Conservation (phyloP, 2,113 vertebrate species). For the Carassius gibelio region DNA sequence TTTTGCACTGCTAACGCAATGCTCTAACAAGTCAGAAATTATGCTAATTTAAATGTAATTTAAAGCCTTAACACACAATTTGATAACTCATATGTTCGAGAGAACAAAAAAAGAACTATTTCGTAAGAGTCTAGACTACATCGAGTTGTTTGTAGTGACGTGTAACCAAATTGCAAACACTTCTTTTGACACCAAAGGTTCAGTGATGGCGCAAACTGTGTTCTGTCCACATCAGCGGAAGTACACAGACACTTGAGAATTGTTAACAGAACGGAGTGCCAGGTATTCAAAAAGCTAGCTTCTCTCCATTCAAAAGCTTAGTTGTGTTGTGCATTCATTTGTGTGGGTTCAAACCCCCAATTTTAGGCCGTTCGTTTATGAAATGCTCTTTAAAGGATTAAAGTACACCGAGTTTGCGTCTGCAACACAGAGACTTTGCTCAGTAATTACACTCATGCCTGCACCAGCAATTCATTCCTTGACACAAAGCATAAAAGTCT, state of each 20-base stretch:
- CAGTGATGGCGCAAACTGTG: not conserved
- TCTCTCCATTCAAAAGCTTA: not conserved
- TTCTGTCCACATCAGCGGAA: not conserved
- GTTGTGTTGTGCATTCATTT: not conserved
- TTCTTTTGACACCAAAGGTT: not conserved
- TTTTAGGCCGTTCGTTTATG: slow-evolving; percentile 58
- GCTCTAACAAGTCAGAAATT: not conserved
- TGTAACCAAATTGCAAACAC: not conserved
- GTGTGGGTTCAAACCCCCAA: slow-evolving; percentile 14
- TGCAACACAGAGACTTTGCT: slow-evolving; percentile 62
- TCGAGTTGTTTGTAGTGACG: not conserved
- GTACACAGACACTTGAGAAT: not conserved
- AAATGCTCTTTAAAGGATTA: slow-evolving; percentile 70
- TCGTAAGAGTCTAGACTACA: too few species aligned
- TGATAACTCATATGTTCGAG: not conserved
- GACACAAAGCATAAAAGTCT: slow-evolving; percentile 74
- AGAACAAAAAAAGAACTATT: not conserved
- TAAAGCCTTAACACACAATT: not conserved
- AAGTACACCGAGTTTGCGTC: slow-evolving; percentile 69
- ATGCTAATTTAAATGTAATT: not conserved
- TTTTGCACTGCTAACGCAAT: too few species aligned
- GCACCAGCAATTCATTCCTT: slow-evolving; percentile 73
- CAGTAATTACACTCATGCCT: slow-evolving; percentile 75
- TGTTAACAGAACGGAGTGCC: not conserved
- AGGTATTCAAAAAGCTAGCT: not conserved